Base-by-base conservation (phyloP, 2,888 invertebrate genomes). In the Dascillus cervinus region DNA sequence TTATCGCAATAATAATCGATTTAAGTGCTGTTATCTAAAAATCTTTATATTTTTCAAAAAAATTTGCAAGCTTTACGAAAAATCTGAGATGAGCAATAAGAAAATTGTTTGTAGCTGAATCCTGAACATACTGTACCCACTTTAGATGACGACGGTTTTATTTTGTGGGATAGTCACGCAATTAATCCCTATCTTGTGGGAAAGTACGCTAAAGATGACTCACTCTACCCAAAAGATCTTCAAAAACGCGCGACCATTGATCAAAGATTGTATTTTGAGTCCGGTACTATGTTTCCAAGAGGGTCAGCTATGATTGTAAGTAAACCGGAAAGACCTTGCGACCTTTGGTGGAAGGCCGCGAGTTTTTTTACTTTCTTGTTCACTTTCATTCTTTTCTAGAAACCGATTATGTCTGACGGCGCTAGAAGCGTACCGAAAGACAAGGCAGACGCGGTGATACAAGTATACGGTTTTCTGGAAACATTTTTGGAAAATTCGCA, bases 71-170 rank as follows among this genome's bases (percentile, higher is more conserved):
- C n/a, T n/a, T n/a, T n/a, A n/a, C n/a, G n/a, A n/a, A n/a, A n/a
- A n/a, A n/a, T n/a, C n/a, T n/a, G n/a, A n/a, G n/a, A n/a, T n/a
- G n/a, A n/a, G n/a, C n/a, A n/a, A n/a, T n/a, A n/a, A n/a, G n/a
- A n/a, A n/a, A n/a, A n/a, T n/a, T n/a, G n/a, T n/a, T n/a, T n/a
- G n/a, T n/a, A 75, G 76, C 67, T 79, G 47, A 79, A 79, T 50
- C 74, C 74, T 2, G 65, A 75, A 14, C 72, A 73, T 42, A 70
- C 76, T 46, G 71, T 82, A 9, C 82, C 82, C 11, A 72, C 72
- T 2, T 49, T 81, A 39, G 58, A 70, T 26, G 71, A 71, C 25
- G 66, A 70, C 34, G 64, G 69, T 9, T 61, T 65, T 3, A 66
- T 67, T 15, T 55, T 73, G 4, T 64, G 63, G 61, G 81, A 82